Evolutionary conservation across 2,113 vertebrate species (phyloP).

Genomic region (Dromas ardeola): DNA sequence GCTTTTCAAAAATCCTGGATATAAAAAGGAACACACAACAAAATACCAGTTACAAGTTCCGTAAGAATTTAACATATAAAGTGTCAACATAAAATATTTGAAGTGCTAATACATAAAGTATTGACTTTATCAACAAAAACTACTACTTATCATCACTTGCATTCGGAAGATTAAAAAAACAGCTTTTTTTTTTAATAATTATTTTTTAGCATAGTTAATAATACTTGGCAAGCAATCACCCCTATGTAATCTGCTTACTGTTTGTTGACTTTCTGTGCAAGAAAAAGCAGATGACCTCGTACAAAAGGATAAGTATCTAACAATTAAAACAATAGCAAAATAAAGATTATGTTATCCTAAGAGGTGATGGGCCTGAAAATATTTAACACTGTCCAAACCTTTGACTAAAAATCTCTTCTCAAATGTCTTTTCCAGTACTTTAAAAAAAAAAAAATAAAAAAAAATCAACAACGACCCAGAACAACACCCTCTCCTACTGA

Average conservation of each 20-base stretch:
- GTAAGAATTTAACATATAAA: neutral
- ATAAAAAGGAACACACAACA: constrained; percentile 21
- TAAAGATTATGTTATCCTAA: neutral
- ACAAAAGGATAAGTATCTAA: neutral
- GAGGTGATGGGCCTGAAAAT: neutral
- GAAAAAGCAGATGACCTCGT: neutral
- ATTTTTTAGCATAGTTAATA: neutral
- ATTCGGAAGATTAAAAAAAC: neutral
- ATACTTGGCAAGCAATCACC: neutral
- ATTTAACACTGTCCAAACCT: neutral
- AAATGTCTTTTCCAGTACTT: neutral
- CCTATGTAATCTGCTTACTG: neutral
- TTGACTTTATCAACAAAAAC: neutral
- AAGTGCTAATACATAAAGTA: neutral
- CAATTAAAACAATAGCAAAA: neutral
- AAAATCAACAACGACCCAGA: neutral
- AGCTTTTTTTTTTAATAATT: neutral
- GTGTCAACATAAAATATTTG: neutral
- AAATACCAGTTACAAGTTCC: neutral
- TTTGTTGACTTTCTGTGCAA: neutral
- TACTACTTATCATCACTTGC: neutral
- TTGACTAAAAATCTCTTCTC: neutral
- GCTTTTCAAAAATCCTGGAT: constrained; percentile 93
- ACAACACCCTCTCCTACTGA: neutral
- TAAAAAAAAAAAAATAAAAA: neutral